Conservation (phyloP, 2,113 vertebrate genomes). For the Macaca nemestrina region DNA sequence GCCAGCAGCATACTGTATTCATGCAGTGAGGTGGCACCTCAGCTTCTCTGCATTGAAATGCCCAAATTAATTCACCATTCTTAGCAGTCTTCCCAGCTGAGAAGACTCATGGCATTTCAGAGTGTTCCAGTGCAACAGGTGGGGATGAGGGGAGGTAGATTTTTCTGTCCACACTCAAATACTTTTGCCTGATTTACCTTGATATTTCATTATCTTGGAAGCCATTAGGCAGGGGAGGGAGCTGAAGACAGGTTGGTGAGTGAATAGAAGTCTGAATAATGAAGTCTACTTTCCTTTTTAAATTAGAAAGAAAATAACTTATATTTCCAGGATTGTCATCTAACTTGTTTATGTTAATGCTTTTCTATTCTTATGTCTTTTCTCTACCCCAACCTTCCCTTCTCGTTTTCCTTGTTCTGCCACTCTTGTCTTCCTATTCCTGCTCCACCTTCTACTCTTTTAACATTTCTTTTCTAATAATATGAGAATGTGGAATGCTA, state of each 20-base stretch:
- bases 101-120: constrained; percentile 10
- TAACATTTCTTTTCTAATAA: background rate
- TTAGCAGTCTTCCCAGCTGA: constrained; percentile 40
- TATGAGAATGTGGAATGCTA: background rate
- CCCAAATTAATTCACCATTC: constrained; percentile 53
- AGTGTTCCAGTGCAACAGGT: background rate
- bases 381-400: background rate
- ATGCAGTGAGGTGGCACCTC: constrained; percentile 55
- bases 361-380: background rate
- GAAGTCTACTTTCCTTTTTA: background rate
- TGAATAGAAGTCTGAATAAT: background rate
- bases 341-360: background rate
- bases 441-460: background rate
- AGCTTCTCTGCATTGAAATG: background rate
- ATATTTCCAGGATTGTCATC: background rate
- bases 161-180: background rate
- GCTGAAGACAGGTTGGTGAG: background rate
- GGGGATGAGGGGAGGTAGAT: background rate
- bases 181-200: background rate
- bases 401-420: background rate
- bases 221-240: background rate
- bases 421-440: background rate
- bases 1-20: constrained; percentile 59
- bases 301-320: background rate
- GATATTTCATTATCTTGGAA: background rate